Percentiles rank a stretch among this genome's conserved stretches.
These are phyloP conservation scores for Scomber scombrus DNA, from an alignment of 2,113 vertebrate genomes.

Conservation along the genomic window DNA sequence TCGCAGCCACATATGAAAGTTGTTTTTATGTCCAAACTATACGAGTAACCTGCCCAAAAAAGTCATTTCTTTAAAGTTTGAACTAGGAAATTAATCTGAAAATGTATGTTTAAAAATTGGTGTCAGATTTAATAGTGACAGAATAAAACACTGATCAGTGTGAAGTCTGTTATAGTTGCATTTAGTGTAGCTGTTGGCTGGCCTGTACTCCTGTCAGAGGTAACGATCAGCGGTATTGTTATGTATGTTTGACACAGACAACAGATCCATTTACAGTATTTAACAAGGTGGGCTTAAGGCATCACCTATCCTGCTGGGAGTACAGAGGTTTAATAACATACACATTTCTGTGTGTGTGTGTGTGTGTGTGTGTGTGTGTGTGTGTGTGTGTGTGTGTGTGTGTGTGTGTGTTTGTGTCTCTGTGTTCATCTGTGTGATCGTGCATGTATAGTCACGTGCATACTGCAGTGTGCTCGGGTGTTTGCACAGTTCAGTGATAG, in stretches of 20 bases:
- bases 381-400: background rate
- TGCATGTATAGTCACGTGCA: background rate
- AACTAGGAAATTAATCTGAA: constrained; percentile 2
- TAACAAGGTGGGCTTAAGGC: constrained; percentile 10
- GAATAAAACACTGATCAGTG: constrained; percentile 22
- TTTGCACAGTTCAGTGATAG: constrained; percentile 28
- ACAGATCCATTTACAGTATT: background rate
- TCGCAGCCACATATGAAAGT: constrained; percentile 6
- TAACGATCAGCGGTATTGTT: background rate
- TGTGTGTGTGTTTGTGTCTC: constrained; percentile 21
- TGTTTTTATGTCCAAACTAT: background rate
- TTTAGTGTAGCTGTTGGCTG: constrained; percentile 14
- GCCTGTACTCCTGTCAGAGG: background rate
- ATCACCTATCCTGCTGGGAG: constrained; percentile 1
- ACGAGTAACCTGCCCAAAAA: background rate
- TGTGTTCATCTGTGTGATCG: background rate
- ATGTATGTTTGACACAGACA: background rate
- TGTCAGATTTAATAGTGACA: constrained; percentile 11
- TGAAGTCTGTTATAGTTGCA: background rate
- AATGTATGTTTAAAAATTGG: constrained; percentile 7
- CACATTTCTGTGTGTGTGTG: background rate
- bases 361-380: too few species aligned
- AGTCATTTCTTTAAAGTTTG: background rate
- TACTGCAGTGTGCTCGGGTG: background rate
- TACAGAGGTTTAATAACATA: constrained; percentile 4